Evolutionary conservation across 2,888 invertebrate genomes (phyloP).

Genomic region (Latheticus oryzae): DNA sequence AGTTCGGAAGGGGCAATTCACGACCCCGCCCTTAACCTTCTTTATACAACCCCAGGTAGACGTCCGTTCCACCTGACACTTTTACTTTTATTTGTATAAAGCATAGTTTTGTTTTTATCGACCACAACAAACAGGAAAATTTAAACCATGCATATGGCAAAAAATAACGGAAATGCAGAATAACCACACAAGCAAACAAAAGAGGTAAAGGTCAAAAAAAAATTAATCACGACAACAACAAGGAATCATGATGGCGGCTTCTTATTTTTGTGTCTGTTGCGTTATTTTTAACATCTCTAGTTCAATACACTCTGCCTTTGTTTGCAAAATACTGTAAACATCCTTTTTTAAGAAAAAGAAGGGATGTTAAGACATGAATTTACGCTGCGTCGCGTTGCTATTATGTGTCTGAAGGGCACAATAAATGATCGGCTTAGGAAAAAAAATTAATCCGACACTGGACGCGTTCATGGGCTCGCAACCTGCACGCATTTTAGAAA

Average conservation of each 20-base stretch:
- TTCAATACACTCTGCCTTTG: slow-evolving; percentile 45
- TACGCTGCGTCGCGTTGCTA: slow-evolving; percentile 7
- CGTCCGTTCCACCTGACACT: slow-evolving; percentile 46
- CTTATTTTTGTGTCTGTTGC: slow-evolving; percentile 37
- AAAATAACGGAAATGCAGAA: slow-evolving; percentile 18
- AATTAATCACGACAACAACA: slow-evolving; percentile 20
- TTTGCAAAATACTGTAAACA: slow-evolving; percentile 51
- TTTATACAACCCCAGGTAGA: slow-evolving; percentile 30
- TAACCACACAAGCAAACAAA: slow-evolving; percentile 34
- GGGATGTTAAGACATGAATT: slow-evolving; percentile 16
- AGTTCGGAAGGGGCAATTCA: slow-evolving; percentile 5
- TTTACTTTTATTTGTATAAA: slow-evolving; percentile 46
- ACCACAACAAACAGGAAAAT: slow-evolving; percentile 19
- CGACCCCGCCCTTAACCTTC: slow-evolving; percentile 16
- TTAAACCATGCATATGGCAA: slow-evolving; percentile 18
- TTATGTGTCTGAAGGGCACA: slow-evolving; percentile 1
- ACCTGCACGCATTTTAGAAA: slow-evolving; percentile 29
- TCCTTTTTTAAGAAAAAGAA: slow-evolving; percentile 41
- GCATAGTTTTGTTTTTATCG: slow-evolving; percentile 41
- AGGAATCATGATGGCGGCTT: slow-evolving; percentile 18
- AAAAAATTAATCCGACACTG: slow-evolving; percentile 26
- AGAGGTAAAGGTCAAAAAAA: slow-evolving; percentile 42
- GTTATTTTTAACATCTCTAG: slow-evolving; percentile 42
- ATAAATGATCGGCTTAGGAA: slow-evolving; percentile 3
- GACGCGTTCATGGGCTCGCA: slow-evolving; percentile 22